Base-by-base conservation (phyloP, 2,113 vertebrate genomes). In the Larimichthys crocea region DNA sequence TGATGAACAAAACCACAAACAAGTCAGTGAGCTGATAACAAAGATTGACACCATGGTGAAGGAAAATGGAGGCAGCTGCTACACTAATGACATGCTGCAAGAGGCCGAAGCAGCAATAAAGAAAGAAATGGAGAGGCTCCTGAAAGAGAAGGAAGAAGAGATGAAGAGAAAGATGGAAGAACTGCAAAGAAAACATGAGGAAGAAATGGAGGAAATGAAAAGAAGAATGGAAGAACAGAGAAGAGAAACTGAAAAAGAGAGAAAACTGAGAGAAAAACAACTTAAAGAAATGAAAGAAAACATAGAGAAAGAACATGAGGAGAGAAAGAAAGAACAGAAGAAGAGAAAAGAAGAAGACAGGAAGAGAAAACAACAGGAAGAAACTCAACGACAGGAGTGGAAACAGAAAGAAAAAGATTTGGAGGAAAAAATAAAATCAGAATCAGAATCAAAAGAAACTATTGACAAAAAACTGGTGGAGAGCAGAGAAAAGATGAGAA, bases 1-100 rank as follows among this genome's bases (percentile, higher is more conserved):
- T 0, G 70, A 66, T 2, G 0, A 24, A n/a, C 5, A 6, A 0
- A 81, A 84, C 17, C 53, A 0, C 0, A 14, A 7, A 29, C 86
- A 88, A 52, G 84, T 79, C n/a, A 69, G 10, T 1, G 65, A 90
- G 52, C 69, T 86, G 63, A 24, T 82, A 1, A 52, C 19, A 10
- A 82, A 75, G 70, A 48, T 82, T 4, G 52, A 79, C 31, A 10
- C 17, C 20, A 78, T 90, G 83, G 74, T 86, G 69, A 61, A 35
- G 55, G 3, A 64, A 35, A 89, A 80, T 40, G 71, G 78, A 19
- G 76, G 81, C 3, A 46, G 22, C 20, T 87, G 46, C 56, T 88
- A 24, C 80, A 83, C 29, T 12, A 71, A 61, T n/a, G 48, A 74
- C 10, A 60, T 82, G 57, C 16, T 78, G 8, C 61, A 80, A 9